These are phyloP conservation scores for Pantherophis alleghaniensis DNA, from an alignment of 2,797 vertebrate species.

Conservation along the genomic window DNA sequence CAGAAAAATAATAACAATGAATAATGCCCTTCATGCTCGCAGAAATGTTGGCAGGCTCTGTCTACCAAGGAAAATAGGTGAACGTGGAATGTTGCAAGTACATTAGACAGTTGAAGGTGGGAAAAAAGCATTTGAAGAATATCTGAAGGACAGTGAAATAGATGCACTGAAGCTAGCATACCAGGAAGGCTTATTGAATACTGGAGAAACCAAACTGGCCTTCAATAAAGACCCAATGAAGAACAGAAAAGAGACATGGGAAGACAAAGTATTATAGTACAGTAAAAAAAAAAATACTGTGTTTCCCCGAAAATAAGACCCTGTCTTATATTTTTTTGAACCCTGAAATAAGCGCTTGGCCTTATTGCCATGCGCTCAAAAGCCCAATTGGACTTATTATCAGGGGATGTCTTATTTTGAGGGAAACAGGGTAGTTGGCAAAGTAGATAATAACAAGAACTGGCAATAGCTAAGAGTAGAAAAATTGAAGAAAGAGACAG, in stretches of 20 bases:
- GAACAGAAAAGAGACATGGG: neutral
- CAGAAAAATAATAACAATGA: neutral
- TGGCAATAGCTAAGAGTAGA: neutral
- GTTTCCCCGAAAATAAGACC: too few relatives aligned
- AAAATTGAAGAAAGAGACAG: neutral
- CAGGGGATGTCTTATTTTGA: too few relatives aligned
- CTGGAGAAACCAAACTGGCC: neutral
- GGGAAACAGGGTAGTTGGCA: neutral
- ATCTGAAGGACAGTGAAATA: neutral
- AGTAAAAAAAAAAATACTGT: neutral
- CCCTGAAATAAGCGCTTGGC: too few relatives aligned
- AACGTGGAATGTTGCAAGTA: neutral
- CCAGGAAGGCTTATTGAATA: neutral
- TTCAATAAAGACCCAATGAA: neutral
- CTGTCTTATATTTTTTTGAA: too few relatives aligned
- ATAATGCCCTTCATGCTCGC: neutral
- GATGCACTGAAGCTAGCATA: neutral
- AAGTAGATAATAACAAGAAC: neutral
- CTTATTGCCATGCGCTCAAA: too few relatives aligned
- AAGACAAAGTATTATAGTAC: neutral
- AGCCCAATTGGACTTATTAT: too few relatives aligned
- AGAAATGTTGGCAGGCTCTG: neutral
- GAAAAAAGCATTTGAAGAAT: neutral
- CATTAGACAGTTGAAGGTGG: neutral
- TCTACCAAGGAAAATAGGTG: neutral